Evolutionary conservation across 1,140 invertebrate genomes (phyloP).

Genomic region (Grapholita molesta): DNA sequence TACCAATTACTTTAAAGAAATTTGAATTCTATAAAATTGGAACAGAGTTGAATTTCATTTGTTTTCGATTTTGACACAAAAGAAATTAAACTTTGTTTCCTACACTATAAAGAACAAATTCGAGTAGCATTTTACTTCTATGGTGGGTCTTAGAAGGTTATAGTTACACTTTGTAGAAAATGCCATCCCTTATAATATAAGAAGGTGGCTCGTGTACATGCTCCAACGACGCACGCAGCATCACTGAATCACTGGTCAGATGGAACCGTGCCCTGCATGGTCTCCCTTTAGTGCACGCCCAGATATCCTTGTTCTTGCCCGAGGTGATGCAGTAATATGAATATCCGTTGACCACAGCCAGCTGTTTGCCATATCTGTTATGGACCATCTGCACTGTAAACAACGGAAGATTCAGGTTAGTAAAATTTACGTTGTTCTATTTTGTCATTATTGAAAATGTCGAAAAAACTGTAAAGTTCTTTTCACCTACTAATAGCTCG

Average conservation of each 20-base stretch:
- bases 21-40: no score
- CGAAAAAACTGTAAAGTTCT: no score
- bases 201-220: background rate
- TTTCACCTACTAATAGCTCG: no score
- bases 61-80: no score
- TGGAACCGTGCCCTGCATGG: slow-evolving; percentile 34
- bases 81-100: no score
- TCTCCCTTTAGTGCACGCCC: slow-evolving; percentile 33
- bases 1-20: no score
- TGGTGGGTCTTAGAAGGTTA: no score
- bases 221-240: background rate
- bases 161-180: background rate
- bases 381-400: slow-evolving; percentile 29
- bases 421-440: no score
- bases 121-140: no score
- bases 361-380: slow-evolving; percentile 26
- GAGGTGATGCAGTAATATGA: slow-evolving; percentile 31
- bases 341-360: slow-evolving; percentile 35
- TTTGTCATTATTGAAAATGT: no score
- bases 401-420: background rate
- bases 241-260: background rate
- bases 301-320: slow-evolving; percentile 21
- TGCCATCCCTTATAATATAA: background rate
- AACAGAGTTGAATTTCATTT: no score
- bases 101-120: no score